phyloP scores from a whole-genome alignment of 2,888 invertebrate genomes.

The Zygothrica quintamaculata region DNA sequence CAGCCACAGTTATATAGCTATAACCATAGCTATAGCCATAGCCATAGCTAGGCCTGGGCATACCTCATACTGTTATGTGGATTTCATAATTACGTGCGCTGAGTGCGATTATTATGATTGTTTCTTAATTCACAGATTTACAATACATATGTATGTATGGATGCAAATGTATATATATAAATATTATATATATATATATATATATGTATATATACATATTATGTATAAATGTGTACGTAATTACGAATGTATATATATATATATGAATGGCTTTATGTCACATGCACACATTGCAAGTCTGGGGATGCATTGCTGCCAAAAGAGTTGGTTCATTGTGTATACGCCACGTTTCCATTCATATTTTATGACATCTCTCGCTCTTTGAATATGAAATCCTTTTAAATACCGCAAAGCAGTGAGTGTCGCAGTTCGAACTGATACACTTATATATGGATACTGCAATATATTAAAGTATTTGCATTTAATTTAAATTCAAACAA shows the following conservation, averaged over 20 bases:
- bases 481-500: neutral
- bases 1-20: neutral
- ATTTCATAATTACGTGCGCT: constrained; percentile 73
- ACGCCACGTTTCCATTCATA: constrained; percentile 39
- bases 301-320: constrained; percentile 6
- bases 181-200: neutral
- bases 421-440: constrained; percentile 9
- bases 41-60: constrained; percentile 25
- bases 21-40: constrained; percentile 8
- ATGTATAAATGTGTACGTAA: neutral
- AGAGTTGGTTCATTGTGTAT: constrained; percentile 41
- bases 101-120: constrained; percentile 79
- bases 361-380: constrained; percentile 28
- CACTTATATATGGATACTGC: neutral
- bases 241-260: neutral
- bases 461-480: too few species aligned
- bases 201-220: neutral
- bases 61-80: constrained; percentile 50
- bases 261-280: constrained; percentile 7
- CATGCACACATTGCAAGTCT: constrained; percentile 6
- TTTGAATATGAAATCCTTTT: constrained; percentile 26
- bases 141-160: constrained; percentile 37
- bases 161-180: constrained; percentile 10
- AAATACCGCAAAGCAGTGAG: constrained; percentile 29
- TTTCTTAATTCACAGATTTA: constrained; percentile 78